These are phyloP conservation scores for Cheilosia pagana DNA, from an alignment of 2,888 invertebrate genomes.

Conservation along the genomic window DNA sequence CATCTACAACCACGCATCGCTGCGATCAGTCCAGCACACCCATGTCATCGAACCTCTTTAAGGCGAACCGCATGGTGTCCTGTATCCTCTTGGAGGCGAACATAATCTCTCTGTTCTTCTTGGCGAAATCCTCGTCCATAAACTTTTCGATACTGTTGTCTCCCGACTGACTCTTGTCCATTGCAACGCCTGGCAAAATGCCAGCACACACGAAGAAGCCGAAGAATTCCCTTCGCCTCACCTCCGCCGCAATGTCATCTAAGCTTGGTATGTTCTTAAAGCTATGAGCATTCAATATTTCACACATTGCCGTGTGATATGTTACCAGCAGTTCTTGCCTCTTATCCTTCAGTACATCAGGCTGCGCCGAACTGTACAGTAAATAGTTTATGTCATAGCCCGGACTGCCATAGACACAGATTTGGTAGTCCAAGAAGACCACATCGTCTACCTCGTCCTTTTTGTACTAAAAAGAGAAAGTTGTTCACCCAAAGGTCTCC, in stretches of 20 bases:
- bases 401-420: constrained; percentile 79
- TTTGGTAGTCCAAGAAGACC: constrained; percentile 81
- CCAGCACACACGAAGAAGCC: constrained; percentile 78
- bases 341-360: constrained; percentile 78
- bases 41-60: constrained; percentile 78
- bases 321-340: constrained; percentile 77
- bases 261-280: constrained; percentile 75
- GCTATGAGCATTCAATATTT: constrained; percentile 74
- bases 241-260: constrained; percentile 76
- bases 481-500: constrained; percentile 85
- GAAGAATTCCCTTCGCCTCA: constrained; percentile 77
- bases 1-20: not conserved
- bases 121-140: constrained; percentile 72
- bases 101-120: constrained; percentile 76
- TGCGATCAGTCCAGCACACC: constrained; percentile 73
- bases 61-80: constrained; percentile 76
- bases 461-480: constrained; percentile 83
- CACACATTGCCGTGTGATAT: constrained; percentile 77
- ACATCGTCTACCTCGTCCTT: constrained; percentile 28
- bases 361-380: constrained; percentile 79
- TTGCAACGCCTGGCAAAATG: constrained; percentile 79
- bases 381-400: constrained; percentile 81
- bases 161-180: constrained; percentile 75
- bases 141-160: constrained; percentile 77
- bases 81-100: constrained; percentile 78